Evolutionary conservation across 2,113 vertebrate genomes (phyloP).

Genomic region (Erinaceus europaeus): DNA sequence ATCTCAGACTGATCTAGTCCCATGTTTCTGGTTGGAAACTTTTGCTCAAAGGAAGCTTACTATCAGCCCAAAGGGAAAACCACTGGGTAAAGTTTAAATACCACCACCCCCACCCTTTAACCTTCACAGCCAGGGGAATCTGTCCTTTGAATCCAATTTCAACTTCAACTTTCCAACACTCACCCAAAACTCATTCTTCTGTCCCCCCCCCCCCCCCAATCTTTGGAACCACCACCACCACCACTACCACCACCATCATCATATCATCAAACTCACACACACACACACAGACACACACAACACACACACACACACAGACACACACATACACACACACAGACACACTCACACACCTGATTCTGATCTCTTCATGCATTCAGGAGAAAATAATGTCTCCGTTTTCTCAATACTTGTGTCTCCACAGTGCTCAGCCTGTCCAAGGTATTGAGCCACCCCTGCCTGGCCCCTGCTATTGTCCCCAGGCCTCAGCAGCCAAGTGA

Average conservation of each 20-base stretch:
- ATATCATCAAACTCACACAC: too few species aligned
- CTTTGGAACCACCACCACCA: accelerated
- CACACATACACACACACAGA: too few species aligned
- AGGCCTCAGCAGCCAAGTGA: not conserved
- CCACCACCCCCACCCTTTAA: not conserved
- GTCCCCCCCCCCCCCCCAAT: not conserved
- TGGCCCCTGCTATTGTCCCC: not conserved
- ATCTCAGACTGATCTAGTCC: not conserved
- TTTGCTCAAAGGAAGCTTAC: not conserved
- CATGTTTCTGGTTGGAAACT: not conserved
- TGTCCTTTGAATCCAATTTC: not conserved
- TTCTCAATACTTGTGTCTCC: too few species aligned
- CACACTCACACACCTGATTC: too few species aligned
- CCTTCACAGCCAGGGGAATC: not conserved
- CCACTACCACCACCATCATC: too few species aligned
- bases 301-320: too few species aligned
- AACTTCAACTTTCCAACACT: not conserved
- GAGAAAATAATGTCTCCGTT: too few species aligned
- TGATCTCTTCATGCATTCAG: too few species aligned
- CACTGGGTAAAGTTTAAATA: not conserved
- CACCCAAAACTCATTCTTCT: not conserved
- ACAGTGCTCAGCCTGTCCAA: not conserved
- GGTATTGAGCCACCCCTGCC: not conserved
- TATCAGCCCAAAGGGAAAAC: not conserved
- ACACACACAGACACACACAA: too few species aligned